Conservation (phyloP, 1,140 invertebrate species). For the Monomorium pharaonis region DNA sequence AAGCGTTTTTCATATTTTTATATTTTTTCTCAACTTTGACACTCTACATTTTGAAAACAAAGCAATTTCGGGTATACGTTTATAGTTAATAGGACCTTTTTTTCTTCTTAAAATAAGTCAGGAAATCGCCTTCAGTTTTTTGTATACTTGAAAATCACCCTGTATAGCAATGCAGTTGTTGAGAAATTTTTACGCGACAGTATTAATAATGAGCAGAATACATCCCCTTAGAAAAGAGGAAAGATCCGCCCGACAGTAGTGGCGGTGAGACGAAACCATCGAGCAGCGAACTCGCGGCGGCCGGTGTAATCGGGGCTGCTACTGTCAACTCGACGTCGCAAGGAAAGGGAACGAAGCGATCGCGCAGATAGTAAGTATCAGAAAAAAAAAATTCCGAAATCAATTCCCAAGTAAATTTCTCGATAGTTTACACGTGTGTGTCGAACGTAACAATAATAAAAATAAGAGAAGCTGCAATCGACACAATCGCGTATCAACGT, state of each 20-base stretch:
- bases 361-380: slow-evolving; percentile 91
- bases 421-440: not conserved
- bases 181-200: slow-evolving; percentile 13
- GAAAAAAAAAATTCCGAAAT: not conserved
- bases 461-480: not conserved
- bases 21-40: too few relatives aligned
- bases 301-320: slow-evolving; percentile 84
- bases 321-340: slow-evolving; percentile 86
- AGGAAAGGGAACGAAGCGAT: slow-evolving; percentile 89
- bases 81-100: too few relatives aligned
- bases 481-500: not conserved
- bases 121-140: too few relatives aligned
- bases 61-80: too few relatives aligned
- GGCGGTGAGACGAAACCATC: slow-evolving; percentile 90
- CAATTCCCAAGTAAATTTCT: not conserved
- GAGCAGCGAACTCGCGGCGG: slow-evolving; percentile 85
- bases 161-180: not conserved
- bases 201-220: slow-evolving; percentile 83
- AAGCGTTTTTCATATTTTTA: too few relatives aligned
- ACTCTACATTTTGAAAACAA: too few relatives aligned
- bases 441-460: not conserved
- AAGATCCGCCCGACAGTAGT: slow-evolving; percentile 91
- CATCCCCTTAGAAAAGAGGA: slow-evolving; percentile 92
- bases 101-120: too few relatives aligned
- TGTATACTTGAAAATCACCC: too few relatives aligned